Evolutionary conservation across 2,113 vertebrate genomes (phyloP), one percentile per base, ranked within the genome.

Genomic region (Oreocharis arfaki): DNA sequence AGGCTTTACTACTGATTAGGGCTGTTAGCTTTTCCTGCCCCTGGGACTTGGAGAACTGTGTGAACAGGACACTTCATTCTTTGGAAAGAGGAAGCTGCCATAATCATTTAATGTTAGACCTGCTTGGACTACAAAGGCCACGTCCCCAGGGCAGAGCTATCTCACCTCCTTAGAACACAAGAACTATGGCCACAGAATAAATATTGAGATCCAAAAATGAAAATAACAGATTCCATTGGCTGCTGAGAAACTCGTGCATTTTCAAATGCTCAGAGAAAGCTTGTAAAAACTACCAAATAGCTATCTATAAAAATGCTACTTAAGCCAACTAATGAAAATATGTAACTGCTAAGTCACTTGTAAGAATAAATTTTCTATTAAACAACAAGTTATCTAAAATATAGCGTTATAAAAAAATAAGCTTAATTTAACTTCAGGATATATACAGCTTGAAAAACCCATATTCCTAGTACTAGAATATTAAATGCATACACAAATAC

Each of bases 401-500:
- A 53, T 12, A 68, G 30, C 17, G n/a, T 24, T 56, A 61, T 61
- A 74, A 91, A 60, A 70, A 86, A 86, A 75, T 52, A 46, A 32
- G 26, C 35, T 73, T 75, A 61, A 84, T 63, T 94, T 88, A 90
- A 87, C 57, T 67, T 96, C 74, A 65, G 26, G 30, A 80, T 77
- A 71, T 33, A 42, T 14, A 35, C 21, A 79, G 46, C 30, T 81
- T 57, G 57, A 87, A 96, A 94, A 95, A 75, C 32, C 56, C 53
- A 59, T 60, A 93, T 70, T 78, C 67, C 65, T 60, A 46, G 64
- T 68, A 92, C 59, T 27, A 67, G 49, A 32, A 88, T 84, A 91
- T 65, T 92, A 95, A 96, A 96, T 44, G 55, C 16, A 75, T 32
- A 84, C 56, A 70, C 56, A 95, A 52, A 79, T 55, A 81, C 61